phyloP scores from a whole-genome alignment of 2,113 vertebrate species.

The Takifugu flavidus region DNA sequence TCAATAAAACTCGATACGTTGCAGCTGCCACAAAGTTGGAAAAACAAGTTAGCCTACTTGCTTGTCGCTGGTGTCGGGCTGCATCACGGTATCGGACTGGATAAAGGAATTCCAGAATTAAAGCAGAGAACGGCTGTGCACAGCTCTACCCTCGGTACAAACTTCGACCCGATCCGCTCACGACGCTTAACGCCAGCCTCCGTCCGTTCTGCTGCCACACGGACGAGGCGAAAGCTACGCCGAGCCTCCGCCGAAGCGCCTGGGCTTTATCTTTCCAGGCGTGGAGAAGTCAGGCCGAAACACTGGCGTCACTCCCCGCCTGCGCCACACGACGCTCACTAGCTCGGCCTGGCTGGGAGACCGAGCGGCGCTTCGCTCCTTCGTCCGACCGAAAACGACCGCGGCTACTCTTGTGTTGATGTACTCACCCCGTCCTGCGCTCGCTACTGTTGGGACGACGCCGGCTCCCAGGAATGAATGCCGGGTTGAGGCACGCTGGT shows the following conservation, averaged over 20 bases:
- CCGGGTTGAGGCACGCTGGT: constrained; percentile 28
- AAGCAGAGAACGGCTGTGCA: constrained; percentile 30
- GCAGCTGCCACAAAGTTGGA: constrained; percentile 55
- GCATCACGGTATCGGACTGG: constrained; percentile 23
- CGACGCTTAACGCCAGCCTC: constrained; percentile 14
- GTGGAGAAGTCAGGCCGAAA: constrained; percentile 47
- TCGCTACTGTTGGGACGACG: background rate
- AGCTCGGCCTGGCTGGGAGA: constrained; percentile 58
- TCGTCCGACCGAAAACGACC: constrained; percentile 14
- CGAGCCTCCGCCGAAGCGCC: constrained; percentile 27
- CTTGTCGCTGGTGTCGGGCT: constrained; percentile 26
- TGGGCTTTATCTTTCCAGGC: constrained; percentile 41
- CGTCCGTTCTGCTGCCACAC: background rate
- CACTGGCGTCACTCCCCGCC: constrained; percentile 63
- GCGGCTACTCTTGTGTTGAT: constrained; percentile 17
- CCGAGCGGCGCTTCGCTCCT: constrained; percentile 30
- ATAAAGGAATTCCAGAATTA: constrained; percentile 47
- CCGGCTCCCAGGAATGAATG: background rate
- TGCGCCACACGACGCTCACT: constrained; percentile 56
- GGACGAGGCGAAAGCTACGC: constrained; percentile 14
- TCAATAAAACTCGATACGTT: background rate
- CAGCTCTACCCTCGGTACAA: constrained; percentile 37
- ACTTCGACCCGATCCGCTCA: constrained; percentile 33
- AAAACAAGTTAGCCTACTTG: constrained; percentile 49
- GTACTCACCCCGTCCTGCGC: constrained; percentile 56